Evolutionary conservation across 2,113 vertebrate genomes (phyloP), one percentile per base, ranked within the genome.

Genomic region (Trinectes maculatus): DNA sequence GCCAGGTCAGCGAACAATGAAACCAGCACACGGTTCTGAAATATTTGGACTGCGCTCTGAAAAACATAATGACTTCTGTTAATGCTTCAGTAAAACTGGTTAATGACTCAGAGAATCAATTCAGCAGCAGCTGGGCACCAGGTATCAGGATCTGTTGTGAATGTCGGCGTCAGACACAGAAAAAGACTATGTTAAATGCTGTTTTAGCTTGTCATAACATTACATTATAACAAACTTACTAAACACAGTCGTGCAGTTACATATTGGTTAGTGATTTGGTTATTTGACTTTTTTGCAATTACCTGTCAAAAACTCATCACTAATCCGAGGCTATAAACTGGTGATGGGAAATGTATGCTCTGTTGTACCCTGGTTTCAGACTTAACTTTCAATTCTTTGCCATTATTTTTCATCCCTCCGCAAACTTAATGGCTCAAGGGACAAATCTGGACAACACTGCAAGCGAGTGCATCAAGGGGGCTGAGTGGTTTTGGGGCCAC

Each of bases 1-100:
- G n/a, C n/a, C n/a, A n/a, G n/a, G n/a, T n/a, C 12, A 52, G 43
- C 36, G 34, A n/a, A 68, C 51, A 75, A 62, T 73, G 10, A 56
- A 60, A 66, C 49, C 34, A 53, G 42, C 11, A 19, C 37, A 24
- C 54, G 47, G 63, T 31, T 47, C 24, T 36, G 22, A 39, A 74
- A 68, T 19, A 71, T 43, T 74, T 63, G 62, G 29, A 52, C 44
- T 8, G 24, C 46, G 39, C 18, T 24, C 40, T 62, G 25, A 63
- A 34, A 47, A 67, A 82, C 47, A 64, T 3, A 8, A 15, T 16
- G 48, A 34, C 22, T 37, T 22, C 25, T 36, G 52, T 15, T 26
- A 58, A 59, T 21, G 40, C 15, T 36, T 66, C 16, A 47, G 62
- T 25, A 54, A 49, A 54, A 33, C 28, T 25, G 29, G 31, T 73